Conservation (phyloP, 2,888 invertebrate species). For the Eledona agricola region DNA sequence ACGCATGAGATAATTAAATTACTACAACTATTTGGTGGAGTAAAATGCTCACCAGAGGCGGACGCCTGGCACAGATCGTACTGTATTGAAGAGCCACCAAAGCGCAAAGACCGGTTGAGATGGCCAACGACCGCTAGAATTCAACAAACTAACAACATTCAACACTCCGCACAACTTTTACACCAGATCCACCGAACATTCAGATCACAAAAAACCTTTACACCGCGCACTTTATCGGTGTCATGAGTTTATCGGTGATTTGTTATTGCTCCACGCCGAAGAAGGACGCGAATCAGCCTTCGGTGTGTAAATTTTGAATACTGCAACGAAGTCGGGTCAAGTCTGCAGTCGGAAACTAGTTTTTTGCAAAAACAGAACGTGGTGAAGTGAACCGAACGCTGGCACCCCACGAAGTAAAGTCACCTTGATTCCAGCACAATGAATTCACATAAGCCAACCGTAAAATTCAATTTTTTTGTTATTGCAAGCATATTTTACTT, state of each 20-base stretch:
- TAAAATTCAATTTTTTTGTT: background rate
- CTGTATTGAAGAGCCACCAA: conserved; percentile 3
- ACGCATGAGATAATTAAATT: too few relatives aligned
- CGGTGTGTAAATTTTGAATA: background rate
- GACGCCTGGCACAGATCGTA: background rate
- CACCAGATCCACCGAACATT: conserved; percentile 6
- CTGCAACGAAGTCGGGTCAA: background rate
- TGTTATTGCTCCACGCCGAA: conserved; percentile 7
- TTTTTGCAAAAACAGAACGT: background rate
- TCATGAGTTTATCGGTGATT: conserved; percentile 19
- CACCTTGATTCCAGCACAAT: conserved; percentile 46
- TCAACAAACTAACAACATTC: conserved; percentile 31
- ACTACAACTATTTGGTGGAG: too few relatives aligned
- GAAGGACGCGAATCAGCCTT: conserved; percentile 11
- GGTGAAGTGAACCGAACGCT: conserved; percentile 1
- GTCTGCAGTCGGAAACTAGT: background rate
- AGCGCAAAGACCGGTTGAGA: conserved; percentile 35
- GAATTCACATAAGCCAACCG: background rate
- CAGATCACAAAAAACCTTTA: conserved; percentile 1
- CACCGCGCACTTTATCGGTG: conserved; percentile 6
- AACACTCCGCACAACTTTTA: conserved; percentile 16
- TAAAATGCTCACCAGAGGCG: background rate
- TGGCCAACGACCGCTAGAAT: conserved; percentile 33
- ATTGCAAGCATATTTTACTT: background rate
- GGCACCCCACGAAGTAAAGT: conserved; percentile 2